phyloP scores from a whole-genome alignment of 1,140 invertebrate genomes.

The Drosophila miranda region DNA sequence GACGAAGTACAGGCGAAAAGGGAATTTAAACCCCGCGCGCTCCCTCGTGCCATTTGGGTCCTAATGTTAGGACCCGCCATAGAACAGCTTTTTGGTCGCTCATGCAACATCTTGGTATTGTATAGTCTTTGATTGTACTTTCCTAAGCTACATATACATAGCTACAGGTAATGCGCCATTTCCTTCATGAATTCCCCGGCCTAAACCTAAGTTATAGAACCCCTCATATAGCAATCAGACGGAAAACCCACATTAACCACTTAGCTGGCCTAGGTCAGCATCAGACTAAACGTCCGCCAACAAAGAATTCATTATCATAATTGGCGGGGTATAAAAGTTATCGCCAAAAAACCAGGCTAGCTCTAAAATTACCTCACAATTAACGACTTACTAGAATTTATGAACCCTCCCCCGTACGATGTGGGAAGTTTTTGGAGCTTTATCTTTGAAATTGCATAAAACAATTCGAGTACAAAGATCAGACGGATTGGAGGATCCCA shows the following conservation, averaged over 20 bases:
- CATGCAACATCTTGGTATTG: no score
- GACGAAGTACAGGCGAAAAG: no score
- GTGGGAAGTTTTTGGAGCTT: constrained; percentile 14
- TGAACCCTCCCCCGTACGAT: neutral
- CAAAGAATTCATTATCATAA: neutral
- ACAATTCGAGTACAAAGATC: constrained; percentile 1
- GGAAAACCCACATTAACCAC: constrained; percentile 3
- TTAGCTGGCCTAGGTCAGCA: constrained; percentile 63
- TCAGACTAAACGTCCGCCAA: constrained; percentile 29
- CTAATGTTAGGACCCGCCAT: no score
- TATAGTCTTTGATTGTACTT: no score
- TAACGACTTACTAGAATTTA: constrained; percentile 17
- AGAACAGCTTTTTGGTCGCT: no score
- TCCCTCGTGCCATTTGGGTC: no score
- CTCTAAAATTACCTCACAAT: constrained; percentile 25
- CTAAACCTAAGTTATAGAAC: constrained; percentile 15
- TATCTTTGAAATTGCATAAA: constrained; percentile 13
- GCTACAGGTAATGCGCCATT: constrained; percentile 13
- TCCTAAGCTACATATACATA: no score
- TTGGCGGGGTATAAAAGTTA: constrained; percentile 17
- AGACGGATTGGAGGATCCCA: neutral
- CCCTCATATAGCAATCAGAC: constrained; percentile 35
- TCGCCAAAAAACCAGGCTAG: constrained; percentile 20
- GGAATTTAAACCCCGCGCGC: no score
- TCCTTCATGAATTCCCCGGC: constrained; percentile 38